Evolutionary conservation across 2,797 vertebrate species (phyloP).

Genomic region (Distichodus sexfasciatus): DNA sequence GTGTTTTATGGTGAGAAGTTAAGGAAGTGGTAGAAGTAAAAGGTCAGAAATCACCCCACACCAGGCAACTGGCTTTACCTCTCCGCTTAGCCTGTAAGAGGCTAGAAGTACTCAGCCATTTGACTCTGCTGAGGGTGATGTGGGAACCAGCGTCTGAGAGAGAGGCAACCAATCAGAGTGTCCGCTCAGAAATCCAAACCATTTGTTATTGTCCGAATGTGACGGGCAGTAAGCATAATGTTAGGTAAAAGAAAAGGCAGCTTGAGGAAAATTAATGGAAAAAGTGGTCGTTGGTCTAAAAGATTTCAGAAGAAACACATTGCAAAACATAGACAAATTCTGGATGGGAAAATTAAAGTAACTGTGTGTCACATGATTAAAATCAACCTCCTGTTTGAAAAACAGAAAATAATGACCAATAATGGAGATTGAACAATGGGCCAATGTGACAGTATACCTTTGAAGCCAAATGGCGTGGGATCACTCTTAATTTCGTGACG

Average conservation of each 20-base stretch:
- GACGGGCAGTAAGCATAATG: too few relatives aligned
- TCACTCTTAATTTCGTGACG: constrained; percentile 94
- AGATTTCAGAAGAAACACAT: background rate
- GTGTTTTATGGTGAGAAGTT: background rate
- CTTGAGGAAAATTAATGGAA: too few relatives aligned
- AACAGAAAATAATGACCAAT: constrained; percentile 2
- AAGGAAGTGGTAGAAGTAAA: constrained; percentile 26
- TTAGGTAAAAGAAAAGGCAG: too few relatives aligned
- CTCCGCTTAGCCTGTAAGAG: constrained; percentile 75
- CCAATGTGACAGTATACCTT: constrained; percentile 73
- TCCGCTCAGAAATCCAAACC: background rate
- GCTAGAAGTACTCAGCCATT: constrained; percentile 74
- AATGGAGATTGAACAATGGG: constrained; percentile 13
- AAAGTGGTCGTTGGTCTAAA: too few relatives aligned
- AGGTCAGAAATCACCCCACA: constrained; percentile 45
- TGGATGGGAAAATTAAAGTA: too few relatives aligned
- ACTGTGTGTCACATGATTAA: background rate
- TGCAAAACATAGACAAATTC: background rate
- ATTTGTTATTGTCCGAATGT: too few relatives aligned
- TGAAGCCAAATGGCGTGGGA: constrained; percentile 93
- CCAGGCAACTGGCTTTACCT: constrained; percentile 64
- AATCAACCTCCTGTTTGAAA: background rate
- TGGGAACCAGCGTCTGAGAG: constrained; percentile 71
- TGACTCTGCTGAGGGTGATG: constrained; percentile 65
- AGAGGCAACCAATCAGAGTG: constrained; percentile 58